phyloP scores from a whole-genome alignment of 2,113 vertebrate species.

The Lasiurus cinereus region DNA sequence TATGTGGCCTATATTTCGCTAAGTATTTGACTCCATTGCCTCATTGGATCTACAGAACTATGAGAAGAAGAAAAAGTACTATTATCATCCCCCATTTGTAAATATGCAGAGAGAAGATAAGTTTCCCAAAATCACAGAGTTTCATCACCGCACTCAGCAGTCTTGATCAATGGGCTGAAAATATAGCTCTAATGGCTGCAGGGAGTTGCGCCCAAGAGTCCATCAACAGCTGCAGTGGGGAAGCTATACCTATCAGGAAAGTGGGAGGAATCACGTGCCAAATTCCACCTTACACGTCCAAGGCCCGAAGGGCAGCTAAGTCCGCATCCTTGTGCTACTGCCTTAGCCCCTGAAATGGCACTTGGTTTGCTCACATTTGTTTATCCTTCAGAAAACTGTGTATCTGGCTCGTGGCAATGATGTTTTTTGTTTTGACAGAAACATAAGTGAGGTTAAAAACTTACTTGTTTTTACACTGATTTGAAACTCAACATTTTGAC shows the following conservation, averaged over 20 bases:
- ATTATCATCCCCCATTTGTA: background rate
- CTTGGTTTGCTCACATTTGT: background rate
- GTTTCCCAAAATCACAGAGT: background rate
- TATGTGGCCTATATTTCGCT: background rate
- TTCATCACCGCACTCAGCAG: background rate
- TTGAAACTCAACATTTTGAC: background rate
- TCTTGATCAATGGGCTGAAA: background rate
- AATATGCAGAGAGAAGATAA: background rate
- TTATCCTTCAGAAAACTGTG: background rate
- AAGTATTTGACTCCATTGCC: background rate
- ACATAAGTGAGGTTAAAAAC: background rate
- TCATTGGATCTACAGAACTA: background rate
- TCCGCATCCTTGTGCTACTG: background rate
- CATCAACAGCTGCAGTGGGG: background rate
- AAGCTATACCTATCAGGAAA: background rate
- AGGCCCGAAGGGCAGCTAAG: too few species aligned
- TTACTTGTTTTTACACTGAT: background rate
- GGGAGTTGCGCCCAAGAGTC: background rate
- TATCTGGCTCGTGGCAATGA: background rate
- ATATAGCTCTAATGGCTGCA: background rate
- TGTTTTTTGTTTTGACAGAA: conserved; percentile 6
- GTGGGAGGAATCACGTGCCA: background rate
- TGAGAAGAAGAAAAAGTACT: background rate
- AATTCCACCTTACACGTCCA: rapidly evolving
- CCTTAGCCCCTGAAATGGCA: rapidly evolving